Evolutionary conservation across 2,888 invertebrate species (phyloP), one percentile per base, ranked within the genome.

Genomic region (Tetropium fuscum): DNA sequence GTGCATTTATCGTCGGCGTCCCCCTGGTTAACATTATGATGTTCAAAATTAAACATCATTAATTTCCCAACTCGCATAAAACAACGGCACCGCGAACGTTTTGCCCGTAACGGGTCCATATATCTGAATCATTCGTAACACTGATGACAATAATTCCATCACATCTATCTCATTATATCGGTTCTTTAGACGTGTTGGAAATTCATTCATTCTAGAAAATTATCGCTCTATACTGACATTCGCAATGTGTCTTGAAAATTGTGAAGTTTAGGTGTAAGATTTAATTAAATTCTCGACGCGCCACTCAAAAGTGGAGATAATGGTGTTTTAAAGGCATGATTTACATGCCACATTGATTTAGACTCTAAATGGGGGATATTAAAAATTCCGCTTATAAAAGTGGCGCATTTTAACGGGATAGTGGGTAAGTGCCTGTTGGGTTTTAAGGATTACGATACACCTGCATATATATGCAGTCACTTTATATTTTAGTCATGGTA

Each of bases 21-120:
- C 3, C 1, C 43, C 15, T 11, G 11, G 22, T n/a, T 25, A 16
- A 49, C 49, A 51, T 51, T 27, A 40, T 19, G 40, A 51, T 49
- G 60, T 60, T 60, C 41, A 41, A 60, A 60, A 60, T 60, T 60
- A 60, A 60, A 60, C 18, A 47, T 56, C 57, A 60, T 60, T 53
- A 60, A 60, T 60, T 54, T 53, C 13, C 18, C 18, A 7, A n/a
- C 10, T 27, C 38, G n/a, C 38, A 51, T 51, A 51, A 51, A 51
- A n/a, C 11, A 51, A 38, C 20, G 18, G 13, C 16, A 18, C 19
- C 10, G 11, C 32, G 34, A 18, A 30, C 10, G 10, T 30, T 49
- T 36, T 22, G 15, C 36, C 38, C 49, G 11, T 32, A 27, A 51
- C 5, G 25, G n/a, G 40, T 15, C 6, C 40, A 51, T 40, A 51